Evolutionary conservation across 2,888 invertebrate genomes (phyloP), one percentile per base, ranked within the genome.

Genomic region (Andrena dorsata): DNA sequence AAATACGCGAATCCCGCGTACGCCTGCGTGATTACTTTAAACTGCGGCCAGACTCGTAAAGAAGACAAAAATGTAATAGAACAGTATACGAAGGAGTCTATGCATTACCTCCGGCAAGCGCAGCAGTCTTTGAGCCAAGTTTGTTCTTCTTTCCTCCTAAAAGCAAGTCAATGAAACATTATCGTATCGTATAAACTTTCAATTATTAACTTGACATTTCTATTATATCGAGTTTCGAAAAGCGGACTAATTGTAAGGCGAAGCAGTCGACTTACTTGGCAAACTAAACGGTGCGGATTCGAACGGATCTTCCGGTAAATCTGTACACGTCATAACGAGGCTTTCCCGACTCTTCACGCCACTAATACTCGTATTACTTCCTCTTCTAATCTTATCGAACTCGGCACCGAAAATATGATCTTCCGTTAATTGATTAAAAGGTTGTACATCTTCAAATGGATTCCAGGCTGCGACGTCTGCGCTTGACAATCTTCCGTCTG

Each of bases 361-460:
- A 83, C 96, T 95, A 92, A 95, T 94, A 96, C 97, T 97, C 93
- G 96, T 97, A 93, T 97, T 96, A 90, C 97, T 97, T 85, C 97
- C 97, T 89, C 96, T 95, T 88, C 97, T 94, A 89, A 97, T 96
- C 94, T 97, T 97, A 93, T 97, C 97, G 92, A 97, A 97, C 94
- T 97, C 97, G 56, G 96, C 97, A 76, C 97, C 97, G 93, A 97
- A 97, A 88, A 97, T 96, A 90, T 97, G 96, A 95, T 97, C 97
- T 90, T 97, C 97, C 4, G 96, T 96, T 94, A 97, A 95, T 90
- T 96, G 96, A 92, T 96, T 96, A 92, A 97, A 97, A 32, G 96
- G 96, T 30, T 94, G 93, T 71, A 96, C 95, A 89, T 97, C 97
- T 91, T 97, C 97, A 91, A 98, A 98, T 1, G 98, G 98, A 94